Evolutionary conservation across 1,140 invertebrate genomes (phyloP), one percentile per base, ranked within the genome.

Genomic region (Drosophila tropicalis): DNA sequence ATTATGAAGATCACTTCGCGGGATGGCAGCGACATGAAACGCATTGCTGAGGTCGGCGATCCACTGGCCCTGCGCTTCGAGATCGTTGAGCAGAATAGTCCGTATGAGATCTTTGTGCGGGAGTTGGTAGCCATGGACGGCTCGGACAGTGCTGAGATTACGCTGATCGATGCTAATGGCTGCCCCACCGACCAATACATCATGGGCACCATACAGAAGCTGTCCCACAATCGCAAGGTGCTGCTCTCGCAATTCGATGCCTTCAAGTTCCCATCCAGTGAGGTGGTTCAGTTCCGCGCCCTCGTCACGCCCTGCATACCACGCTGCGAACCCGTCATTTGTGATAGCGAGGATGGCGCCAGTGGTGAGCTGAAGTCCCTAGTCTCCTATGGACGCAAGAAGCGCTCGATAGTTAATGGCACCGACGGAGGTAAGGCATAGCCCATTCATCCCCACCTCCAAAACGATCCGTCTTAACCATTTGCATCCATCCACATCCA

Each of bases 191-290:
- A 98, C 91, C 96, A 97, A 82, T 96, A 97, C 90, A 98, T 98
- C 91, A 98, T 98, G 97, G 97, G 97, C 80, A 96, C 96, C 17
- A 94, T 98, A 62, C 96, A 96, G 92, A 97, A 98, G 92, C 96
- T 96, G 32, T 93, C 94, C 25, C 93, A 94, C 72, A 95, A 95
- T 67, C 95, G 95, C 92, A 97, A 96, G 73, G 81, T 92, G 67
- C 93, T 98, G n/a, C 92, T 97, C 51, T 97, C 97, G 1, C 96
- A 97, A 91, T 98, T 98, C 93, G 97, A 98, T 91, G 97, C 97
- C n/a, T 98, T 98, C 95, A 98, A 98, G 91, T 98, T 98, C 93
- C 97, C 97, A 1, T 97, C 97, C 32, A 98, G 97, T 1, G 97
- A 98, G 92, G 95, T 98, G 40, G 97, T 98, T 0, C 97, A 98